Percentiles rank a stretch among this genome's conserved stretches.
phyloP scores from a whole-genome alignment of 2,113 vertebrate species.

The Lampris megalopsis region DNA sequence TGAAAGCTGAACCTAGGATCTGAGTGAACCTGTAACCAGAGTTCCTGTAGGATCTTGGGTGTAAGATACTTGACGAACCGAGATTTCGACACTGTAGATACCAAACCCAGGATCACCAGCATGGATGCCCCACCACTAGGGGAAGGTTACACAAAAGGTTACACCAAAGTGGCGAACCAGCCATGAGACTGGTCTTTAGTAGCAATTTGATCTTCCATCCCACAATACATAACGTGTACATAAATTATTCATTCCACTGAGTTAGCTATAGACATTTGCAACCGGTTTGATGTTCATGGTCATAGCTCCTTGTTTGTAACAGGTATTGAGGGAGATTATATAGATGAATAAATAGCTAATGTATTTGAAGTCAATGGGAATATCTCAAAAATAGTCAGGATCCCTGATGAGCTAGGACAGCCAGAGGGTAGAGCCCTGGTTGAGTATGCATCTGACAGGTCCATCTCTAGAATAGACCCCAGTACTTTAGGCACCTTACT shows the following conservation, averaged over 20 bases:
- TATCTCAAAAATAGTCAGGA: not conserved
- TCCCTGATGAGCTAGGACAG: not conserved
- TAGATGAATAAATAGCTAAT: not conserved
- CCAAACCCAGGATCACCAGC: no score
- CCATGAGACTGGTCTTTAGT: not conserved
- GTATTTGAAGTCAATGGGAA: not conserved
- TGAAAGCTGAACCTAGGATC: no score
- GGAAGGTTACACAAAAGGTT: no score
- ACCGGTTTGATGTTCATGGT: not conserved
- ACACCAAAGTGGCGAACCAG: no score
- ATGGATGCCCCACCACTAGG: no score
- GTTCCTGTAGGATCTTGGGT: no score
- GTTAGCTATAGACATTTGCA: not conserved
- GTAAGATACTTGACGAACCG: no score
- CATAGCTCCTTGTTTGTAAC: not conserved
- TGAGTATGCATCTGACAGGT: not conserved
- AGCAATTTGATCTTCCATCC: not conserved
- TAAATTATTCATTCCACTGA: no score
- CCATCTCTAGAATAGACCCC: not conserved
- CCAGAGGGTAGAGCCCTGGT: constrained; percentile 3
- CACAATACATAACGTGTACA: not conserved
- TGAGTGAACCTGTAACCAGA: no score
- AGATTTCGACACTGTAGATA: no score
- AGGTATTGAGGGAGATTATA: not conserved
- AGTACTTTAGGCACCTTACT: no score